Conservation (phyloP, 2,113 vertebrate genomes). For the Silurus meridionalis region DNA sequence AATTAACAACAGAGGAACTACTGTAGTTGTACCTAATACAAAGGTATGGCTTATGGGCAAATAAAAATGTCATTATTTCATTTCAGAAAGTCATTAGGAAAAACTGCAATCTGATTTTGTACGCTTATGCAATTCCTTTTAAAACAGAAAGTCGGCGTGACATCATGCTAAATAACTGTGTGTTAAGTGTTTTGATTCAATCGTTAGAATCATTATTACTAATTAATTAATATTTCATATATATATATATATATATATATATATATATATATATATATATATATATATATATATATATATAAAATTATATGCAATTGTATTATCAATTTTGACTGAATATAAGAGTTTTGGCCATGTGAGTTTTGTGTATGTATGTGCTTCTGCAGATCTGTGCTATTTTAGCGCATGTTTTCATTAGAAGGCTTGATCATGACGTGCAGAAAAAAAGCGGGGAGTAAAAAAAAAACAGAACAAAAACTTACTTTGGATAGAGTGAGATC, state of each 20-base stretch:
- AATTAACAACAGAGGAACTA: neutral
- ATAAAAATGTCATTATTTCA: too few relatives aligned
- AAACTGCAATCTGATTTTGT: neutral
- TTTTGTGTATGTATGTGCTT: neutral
- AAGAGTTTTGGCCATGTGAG: too few relatives aligned
- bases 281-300: too few relatives aligned
- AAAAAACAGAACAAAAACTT: slow-evolving; percentile 60
- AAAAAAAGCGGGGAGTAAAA: neutral
- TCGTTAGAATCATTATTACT: too few relatives aligned
- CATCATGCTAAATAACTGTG: neutral
- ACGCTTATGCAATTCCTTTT: neutral
- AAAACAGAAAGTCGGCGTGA: neutral
- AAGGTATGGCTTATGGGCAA: neutral
- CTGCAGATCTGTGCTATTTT: neutral
- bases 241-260: too few relatives aligned
- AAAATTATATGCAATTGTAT: too few relatives aligned
- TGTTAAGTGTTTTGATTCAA: too few relatives aligned
- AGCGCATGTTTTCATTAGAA: neutral
- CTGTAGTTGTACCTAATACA: neutral
- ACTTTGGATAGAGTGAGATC: slow-evolving; percentile 89
- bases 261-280: too few relatives aligned
- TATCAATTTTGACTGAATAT: too few relatives aligned
- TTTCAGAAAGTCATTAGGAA: neutral
- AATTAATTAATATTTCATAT: too few relatives aligned
- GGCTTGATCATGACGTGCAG: neutral